phyloP scores from a whole-genome alignment of 2,113 vertebrate genomes.

The Brachyistius frenatus region DNA sequence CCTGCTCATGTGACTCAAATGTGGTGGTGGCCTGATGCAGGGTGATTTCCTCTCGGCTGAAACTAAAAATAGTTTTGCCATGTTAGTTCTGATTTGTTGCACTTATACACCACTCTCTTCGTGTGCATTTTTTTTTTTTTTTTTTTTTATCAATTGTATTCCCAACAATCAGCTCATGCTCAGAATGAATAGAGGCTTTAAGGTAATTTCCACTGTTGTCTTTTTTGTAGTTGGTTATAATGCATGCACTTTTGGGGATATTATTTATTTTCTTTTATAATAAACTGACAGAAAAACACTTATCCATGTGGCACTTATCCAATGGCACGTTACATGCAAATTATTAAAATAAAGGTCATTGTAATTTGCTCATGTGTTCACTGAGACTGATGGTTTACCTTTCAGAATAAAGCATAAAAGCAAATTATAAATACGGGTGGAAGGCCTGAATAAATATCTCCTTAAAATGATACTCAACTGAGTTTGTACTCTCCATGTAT shows the following conservation, averaged over 20 bases:
- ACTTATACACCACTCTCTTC: slow-evolving; percentile 9
- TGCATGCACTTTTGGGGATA: background rate
- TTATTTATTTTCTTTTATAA: background rate
- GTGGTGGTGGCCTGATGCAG: background rate
- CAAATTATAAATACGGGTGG: background rate
- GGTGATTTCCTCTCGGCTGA: slow-evolving; percentile 11
- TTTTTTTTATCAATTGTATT: slow-evolving; percentile 47
- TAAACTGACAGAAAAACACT: slow-evolving; percentile 9
- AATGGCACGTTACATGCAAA: slow-evolving; percentile 3
- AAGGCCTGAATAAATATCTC: background rate
- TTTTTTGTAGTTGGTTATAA: slow-evolving; percentile 4
- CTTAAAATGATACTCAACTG: background rate
- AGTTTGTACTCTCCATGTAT: background rate
- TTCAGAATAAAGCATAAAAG: slow-evolving; percentile 1
- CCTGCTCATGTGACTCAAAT: background rate
- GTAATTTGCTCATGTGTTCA: slow-evolving; percentile 8
- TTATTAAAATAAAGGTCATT: slow-evolving; percentile 15
- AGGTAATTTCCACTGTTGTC: slow-evolving; percentile 42
- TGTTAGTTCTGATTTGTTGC: slow-evolving; percentile 46
- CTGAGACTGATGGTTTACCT: background rate
- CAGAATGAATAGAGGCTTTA: slow-evolving; percentile 30
- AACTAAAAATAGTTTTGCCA: slow-evolving; percentile 26
- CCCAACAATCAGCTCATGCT: slow-evolving; percentile 29
- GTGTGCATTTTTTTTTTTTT: slow-evolving; percentile 17
- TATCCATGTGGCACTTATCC: background rate